These are phyloP conservation scores for Engystomops pustulosus DNA, from an alignment of 2,113 vertebrate species.

Conservation along the genomic window DNA sequence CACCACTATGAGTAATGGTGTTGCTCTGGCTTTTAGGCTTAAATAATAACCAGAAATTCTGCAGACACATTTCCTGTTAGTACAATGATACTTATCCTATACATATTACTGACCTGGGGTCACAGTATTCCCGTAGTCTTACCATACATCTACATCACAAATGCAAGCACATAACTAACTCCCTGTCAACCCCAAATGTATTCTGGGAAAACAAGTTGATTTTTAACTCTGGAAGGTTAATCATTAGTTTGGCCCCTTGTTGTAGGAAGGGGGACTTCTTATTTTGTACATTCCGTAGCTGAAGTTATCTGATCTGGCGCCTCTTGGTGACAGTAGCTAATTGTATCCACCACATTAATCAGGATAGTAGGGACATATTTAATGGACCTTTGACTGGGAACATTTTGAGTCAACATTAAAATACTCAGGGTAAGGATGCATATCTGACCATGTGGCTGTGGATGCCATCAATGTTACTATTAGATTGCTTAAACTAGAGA, in stretches of 20 bases:
- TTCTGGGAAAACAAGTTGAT: constrained; percentile 53
- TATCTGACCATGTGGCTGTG: too few relatives aligned
- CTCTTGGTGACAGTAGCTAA: constrained; percentile 3
- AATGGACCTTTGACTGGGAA: neutral
- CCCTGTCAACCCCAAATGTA: neutral
- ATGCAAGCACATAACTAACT: constrained; percentile 10
- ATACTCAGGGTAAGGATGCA: too few relatives aligned
- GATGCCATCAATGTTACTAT: too few relatives aligned
- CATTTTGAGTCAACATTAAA: neutral
- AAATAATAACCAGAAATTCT: constrained; percentile 45
- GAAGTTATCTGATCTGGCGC: constrained; percentile 34
- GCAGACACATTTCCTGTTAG: constrained; percentile 47
- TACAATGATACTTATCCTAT: neutral
- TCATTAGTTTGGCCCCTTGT: constrained; percentile 58
- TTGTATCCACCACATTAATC: constrained; percentile 26
- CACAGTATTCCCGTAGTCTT: constrained; percentile 13
- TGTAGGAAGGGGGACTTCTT: constrained; percentile 37
- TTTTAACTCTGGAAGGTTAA: constrained; percentile 51
- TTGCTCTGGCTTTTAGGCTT: neutral
- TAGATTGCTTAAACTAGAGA: too few relatives aligned
- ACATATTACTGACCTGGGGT: constrained; percentile 31
- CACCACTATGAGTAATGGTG: neutral
- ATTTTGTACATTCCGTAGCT: constrained; percentile 31
- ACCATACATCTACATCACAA: constrained; percentile 26
- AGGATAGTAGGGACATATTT: neutral